Evolutionary conservation across 2,888 invertebrate genomes (phyloP).

Genomic region (Exephanes ischioxanthus): DNA sequence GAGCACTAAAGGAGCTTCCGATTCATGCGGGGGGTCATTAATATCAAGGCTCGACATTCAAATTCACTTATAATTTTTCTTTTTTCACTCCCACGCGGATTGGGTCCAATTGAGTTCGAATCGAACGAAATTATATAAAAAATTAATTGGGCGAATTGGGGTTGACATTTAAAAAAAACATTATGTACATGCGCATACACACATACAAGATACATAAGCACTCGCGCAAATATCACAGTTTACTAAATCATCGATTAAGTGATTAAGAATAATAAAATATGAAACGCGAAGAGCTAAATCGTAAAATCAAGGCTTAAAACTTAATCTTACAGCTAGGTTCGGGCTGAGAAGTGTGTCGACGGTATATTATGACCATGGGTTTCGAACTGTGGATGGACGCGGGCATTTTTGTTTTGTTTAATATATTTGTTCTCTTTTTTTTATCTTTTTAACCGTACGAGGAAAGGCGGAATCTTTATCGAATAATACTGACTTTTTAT

Average conservation of each 20-base stretch:
- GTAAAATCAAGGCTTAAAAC: slow-evolving; percentile 4
- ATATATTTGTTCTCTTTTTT: neutral
- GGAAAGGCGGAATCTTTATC: slow-evolving; percentile 1
- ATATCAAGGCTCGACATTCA: slow-evolving; percentile 56
- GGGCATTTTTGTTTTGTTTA: slow-evolving; percentile 15
- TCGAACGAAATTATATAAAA: slow-evolving; percentile 4
- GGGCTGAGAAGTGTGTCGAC: slow-evolving; percentile 26
- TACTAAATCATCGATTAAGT: slow-evolving; percentile 75
- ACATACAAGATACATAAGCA: slow-evolving; percentile 73
- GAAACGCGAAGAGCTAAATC: slow-evolving; percentile 32
- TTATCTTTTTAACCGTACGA: neutral
- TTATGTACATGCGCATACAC: slow-evolving; percentile 75
- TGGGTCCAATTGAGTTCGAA: slow-evolving; percentile 18
- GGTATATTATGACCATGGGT: slow-evolving; percentile 16
- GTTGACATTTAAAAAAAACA: slow-evolving; percentile 63
- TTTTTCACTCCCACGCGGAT: slow-evolving; percentile 32
- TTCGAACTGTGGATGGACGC: slow-evolving; percentile 36
- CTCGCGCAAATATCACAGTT: slow-evolving; percentile 81
- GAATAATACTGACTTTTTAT: slow-evolving; percentile 12
- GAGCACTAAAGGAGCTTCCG: slow-evolving; percentile 28
- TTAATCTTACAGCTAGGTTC: slow-evolving; percentile 37
- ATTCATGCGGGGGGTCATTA: slow-evolving; percentile 35
- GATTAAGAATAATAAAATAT: slow-evolving; percentile 53
- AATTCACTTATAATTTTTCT: slow-evolving; percentile 33
- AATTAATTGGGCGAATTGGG: slow-evolving; percentile 7